phyloP scores from a whole-genome alignment of 2,797 vertebrate species.

The Acanthurus leucopareius region DNA sequence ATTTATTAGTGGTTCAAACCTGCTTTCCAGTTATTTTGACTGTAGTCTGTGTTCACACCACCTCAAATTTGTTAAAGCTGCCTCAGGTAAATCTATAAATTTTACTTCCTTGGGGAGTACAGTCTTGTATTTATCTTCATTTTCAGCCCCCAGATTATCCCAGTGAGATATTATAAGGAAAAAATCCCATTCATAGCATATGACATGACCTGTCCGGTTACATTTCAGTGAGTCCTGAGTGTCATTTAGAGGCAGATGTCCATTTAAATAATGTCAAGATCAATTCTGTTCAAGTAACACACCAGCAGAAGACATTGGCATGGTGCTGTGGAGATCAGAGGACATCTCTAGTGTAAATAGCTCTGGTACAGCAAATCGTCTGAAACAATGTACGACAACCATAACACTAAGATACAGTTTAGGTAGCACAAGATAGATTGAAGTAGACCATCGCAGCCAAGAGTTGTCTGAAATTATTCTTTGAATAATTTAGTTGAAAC shows the following conservation, averaged over 20 bases:
- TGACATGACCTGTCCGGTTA: background rate
- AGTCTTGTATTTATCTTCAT: background rate
- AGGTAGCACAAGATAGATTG: background rate
- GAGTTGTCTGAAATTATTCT: slow-evolving; percentile 22
- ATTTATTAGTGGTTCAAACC: background rate
- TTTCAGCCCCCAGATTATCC: background rate
- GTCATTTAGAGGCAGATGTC: background rate
- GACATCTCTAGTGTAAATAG: background rate
- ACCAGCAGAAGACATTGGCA: background rate
- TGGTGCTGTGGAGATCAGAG: background rate
- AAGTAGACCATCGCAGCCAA: background rate
- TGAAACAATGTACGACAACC: background rate
- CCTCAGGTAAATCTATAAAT: slow-evolving; percentile 3
- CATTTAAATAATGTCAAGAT: background rate
- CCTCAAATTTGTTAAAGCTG: background rate
- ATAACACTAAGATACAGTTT: background rate
- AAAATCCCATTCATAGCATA: background rate
- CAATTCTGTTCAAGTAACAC: background rate
- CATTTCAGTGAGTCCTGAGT: background rate
- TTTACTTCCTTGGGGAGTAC: background rate
- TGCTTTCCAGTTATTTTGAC: background rate
- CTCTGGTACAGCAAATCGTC: background rate
- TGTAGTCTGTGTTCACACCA: background rate
- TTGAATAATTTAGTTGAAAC: background rate
- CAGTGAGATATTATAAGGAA: background rate